phyloP scores from a whole-genome alignment of 2,888 invertebrate species.

The Microdon myrmicae region DNA sequence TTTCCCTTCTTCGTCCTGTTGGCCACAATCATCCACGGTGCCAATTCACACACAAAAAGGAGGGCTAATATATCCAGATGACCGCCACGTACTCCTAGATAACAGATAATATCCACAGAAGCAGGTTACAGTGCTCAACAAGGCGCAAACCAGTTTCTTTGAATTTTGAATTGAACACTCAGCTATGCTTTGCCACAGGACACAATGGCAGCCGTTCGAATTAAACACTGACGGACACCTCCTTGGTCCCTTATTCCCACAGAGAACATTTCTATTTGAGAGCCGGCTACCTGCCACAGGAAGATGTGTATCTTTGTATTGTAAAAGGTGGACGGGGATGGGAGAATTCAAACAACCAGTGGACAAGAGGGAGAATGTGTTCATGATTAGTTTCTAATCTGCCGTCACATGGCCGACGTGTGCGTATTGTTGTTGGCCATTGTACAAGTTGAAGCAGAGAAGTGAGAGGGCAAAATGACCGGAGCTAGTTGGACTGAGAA shows the following conservation, averaged over 20 bases:
- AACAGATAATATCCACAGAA: conserved; percentile 41
- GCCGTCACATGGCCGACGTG: conserved; percentile 49
- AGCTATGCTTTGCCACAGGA: conserved; percentile 21
- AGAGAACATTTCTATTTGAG: conserved; percentile 44
- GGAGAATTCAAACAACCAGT: conserved; percentile 36
- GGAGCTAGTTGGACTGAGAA: conserved; percentile 5
- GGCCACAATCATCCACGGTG: conserved; percentile 20
- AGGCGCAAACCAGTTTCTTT: conserved; percentile 38
- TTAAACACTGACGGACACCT: conserved; percentile 5
- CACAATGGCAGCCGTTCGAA: conserved; percentile 33
- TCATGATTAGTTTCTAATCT: conserved; percentile 56
- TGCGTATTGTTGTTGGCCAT: conserved; percentile 29
- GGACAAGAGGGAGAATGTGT: conserved; percentile 41
- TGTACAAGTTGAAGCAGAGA: conserved; percentile 36
- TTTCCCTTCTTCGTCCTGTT: conserved; percentile 22
- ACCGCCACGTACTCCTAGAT: conserved; percentile 32
- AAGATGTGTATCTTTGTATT: conserved; percentile 8
- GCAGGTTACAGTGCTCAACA: conserved; percentile 38
- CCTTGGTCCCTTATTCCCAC: conserved; percentile 34
- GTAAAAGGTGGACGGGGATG: conserved; percentile 47
- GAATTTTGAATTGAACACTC: conserved; percentile 26
- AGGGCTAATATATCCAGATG: conserved; percentile 18
- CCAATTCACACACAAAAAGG: conserved; percentile 14
- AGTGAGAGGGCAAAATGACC: conserved; percentile 12
- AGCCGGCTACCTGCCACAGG: conserved; percentile 34